Evolutionary conservation across 1,140 invertebrate genomes (phyloP).

Genomic region (Saxidomus purpurata): DNA sequence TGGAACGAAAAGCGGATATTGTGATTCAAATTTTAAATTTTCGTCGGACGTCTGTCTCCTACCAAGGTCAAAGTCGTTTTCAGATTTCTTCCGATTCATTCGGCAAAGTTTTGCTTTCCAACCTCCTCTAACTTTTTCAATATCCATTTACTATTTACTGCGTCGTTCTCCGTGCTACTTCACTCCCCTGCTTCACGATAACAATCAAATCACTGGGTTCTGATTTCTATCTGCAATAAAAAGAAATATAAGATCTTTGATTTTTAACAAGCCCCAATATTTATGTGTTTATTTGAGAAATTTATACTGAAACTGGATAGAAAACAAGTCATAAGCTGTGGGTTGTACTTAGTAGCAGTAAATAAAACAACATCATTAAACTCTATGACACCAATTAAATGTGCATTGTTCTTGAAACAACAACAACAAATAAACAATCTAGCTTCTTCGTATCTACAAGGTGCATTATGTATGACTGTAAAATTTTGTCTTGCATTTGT

Average conservation of each 20-base stretch:
- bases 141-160: not conserved
- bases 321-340: not conserved
- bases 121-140: not conserved
- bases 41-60: not conserved
- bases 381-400: not conserved
- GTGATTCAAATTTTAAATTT: not conserved
- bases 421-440: too few relatives aligned
- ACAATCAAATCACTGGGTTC: slow-evolving; percentile 5
- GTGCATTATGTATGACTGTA: too few relatives aligned
- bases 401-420: too few relatives aligned
- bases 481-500: too few relatives aligned
- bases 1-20: not conserved
- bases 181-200: not conserved
- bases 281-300: slow-evolving; percentile 6
- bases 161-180: not conserved
- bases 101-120: not conserved
- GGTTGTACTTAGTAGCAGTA: not conserved
- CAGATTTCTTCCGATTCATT: not conserved
- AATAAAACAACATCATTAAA: slow-evolving; percentile 3
- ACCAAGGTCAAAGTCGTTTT: not conserved
- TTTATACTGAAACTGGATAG: not conserved
- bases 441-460: too few relatives aligned
- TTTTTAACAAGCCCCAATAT: not conserved
- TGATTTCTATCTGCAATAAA: slow-evolving; percentile 17
- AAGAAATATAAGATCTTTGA: slow-evolving; percentile 15